A percentile compares a stretch with the other conserved stretches of the same genome.
Conservation (phyloP, 2,888 invertebrate species). For the Ormyrus nitidulus region DNA sequence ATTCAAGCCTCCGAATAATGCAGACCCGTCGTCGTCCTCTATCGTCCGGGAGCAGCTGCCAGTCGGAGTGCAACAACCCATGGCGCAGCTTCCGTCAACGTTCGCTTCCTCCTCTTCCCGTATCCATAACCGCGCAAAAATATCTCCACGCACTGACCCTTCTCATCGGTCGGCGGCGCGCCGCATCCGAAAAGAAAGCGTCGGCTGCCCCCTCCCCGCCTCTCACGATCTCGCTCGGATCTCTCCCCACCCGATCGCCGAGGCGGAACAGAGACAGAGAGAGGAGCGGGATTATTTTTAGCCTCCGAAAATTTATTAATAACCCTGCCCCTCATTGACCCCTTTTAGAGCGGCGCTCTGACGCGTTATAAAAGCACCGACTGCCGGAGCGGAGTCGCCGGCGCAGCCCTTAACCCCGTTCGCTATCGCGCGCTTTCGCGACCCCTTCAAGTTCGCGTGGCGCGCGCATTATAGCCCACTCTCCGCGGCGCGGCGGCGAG, state of each 20-base stretch:
- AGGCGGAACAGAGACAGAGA: conserved; percentile 26
- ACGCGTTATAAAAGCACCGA: conserved; percentile 14
- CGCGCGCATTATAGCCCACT: conserved; percentile 28
- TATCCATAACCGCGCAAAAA: conserved; percentile 24
- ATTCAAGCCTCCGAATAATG: no score
- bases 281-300: conserved; percentile 37
- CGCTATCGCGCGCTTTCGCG: conserved; percentile 38
- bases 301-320: conserved; percentile 49
- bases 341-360: conserved; percentile 46
- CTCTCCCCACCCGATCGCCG: background rate
- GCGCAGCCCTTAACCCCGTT: conserved; percentile 55
- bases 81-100: conserved; percentile 22
- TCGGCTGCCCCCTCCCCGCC: background rate
- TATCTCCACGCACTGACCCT: conserved; percentile 21
- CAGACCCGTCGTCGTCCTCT: no score
- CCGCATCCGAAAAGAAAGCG: conserved; percentile 32
- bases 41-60: no score
- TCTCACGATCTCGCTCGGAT: background rate
- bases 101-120: background rate
- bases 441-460: conserved; percentile 55
- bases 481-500: background rate
- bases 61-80: conserved; percentile 36
- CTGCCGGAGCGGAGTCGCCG: background rate
- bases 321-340: conserved; percentile 55
- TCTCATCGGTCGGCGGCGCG: background rate